Base-by-base conservation (phyloP, 2,888 invertebrate species). In the Xanthia togata region DNA sequence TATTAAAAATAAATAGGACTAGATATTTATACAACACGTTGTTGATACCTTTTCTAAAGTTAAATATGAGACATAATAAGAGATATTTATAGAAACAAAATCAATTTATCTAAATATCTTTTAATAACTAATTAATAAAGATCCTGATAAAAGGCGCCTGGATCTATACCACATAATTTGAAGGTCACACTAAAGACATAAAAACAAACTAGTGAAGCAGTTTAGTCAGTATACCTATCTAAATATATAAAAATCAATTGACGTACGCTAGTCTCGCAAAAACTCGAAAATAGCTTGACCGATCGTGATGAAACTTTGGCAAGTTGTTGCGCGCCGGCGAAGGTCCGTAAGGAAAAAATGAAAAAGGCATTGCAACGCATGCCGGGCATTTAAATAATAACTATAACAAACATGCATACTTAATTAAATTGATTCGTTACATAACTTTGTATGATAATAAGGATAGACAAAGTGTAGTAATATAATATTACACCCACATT, bases 161-260 rank as follows among this genome's bases (percentile, higher is more conserved):
- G n/a, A 12, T 50, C 26, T 5, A 20, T 44, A 59, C 11, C 17
- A 53, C 11, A 60, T 44, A 31, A 59, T 44, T 63, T 59, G 5
- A 35, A n/a, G 72, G 31, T 31, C 63, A 79, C 4, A 50, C 0
- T 57, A 20, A 38, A 31, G 55, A 12, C 14, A 41, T 47, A 57
- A 63, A 78, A 78, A 75, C 17, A 31, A 57, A 59, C 38, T 11
- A 41, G 72, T 72, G 20, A 5, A 72, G 4, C 63, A 41, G 72
- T 79, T 63, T 63, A 26, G 47, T 57, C 4, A 17, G 23, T 44
- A 8, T n/a, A 50, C 50, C 23, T 20, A 26, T n/a, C 47, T 50
- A 50, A 20, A 50, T 20, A 20, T 50, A 50, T 8, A 50, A 50
- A 20, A 50, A 50, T 8, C 50, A 50, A 20, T 50, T 20, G 50